phyloP scores from a whole-genome alignment of 1,140 invertebrate species.

The Bombus consobrinus region DNA sequence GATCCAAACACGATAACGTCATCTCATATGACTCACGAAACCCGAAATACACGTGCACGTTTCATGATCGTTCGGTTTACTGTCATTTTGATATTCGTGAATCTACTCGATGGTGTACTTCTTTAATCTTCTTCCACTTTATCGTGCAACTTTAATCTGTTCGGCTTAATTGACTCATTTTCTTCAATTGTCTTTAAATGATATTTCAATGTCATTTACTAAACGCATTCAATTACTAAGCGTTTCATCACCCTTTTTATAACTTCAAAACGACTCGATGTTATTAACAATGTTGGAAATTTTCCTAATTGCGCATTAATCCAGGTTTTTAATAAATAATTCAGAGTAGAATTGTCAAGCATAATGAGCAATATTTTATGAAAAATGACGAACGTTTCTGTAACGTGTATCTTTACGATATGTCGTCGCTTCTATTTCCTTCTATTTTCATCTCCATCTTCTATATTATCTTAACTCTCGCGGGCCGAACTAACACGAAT shows the following conservation, averaged over 20 bases:
- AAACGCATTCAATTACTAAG: neutral
- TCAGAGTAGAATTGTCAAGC: neutral
- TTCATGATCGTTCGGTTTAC: conserved; percentile 9
- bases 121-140: neutral
- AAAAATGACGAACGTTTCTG: neutral
- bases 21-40: conserved; percentile 75
- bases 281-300: neutral
- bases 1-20: conserved; percentile 66
- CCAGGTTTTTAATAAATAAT: neutral
- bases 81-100: neutral
- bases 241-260: neutral
- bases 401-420: neutral
- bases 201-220: neutral
- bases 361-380: neutral
- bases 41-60: conserved; percentile 68
- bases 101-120: neutral
- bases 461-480: too few relatives aligned
- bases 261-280: neutral
- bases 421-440: neutral
- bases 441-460: neutral
- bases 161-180: neutral
- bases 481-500: neutral
- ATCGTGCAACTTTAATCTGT: neutral
- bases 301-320: neutral
- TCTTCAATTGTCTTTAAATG: neutral